A percentile compares a stretch with the other conserved stretches of the same genome.
Conservation (phyloP, 2,113 vertebrate genomes). For the Colius striatus region DNA sequence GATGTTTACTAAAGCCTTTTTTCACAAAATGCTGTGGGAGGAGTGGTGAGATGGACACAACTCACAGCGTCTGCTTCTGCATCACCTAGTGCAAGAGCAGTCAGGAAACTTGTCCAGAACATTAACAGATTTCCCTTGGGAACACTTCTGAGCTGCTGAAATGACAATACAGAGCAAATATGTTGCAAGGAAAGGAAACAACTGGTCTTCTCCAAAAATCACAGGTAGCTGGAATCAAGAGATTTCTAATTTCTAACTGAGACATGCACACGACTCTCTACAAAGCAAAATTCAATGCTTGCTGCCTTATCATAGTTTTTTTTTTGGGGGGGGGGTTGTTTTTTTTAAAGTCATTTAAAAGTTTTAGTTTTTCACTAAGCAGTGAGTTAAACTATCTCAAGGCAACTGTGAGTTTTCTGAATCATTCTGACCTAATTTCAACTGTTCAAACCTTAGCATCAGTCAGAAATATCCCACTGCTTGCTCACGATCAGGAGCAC, state of each 20-base stretch:
- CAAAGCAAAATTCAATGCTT: not conserved
- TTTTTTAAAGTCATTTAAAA: not conserved
- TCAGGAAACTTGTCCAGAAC: not conserved
- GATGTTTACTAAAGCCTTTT: not conserved
- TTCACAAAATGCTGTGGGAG: no score
- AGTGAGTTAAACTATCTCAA: not conserved
- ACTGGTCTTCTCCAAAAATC: not conserved
- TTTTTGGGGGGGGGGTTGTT: no score
- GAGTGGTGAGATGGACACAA: not conserved
- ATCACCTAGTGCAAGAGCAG: no score
- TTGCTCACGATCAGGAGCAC: not conserved
- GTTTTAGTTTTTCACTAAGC: not conserved
- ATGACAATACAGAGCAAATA: rapidly evolving
- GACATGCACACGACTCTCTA: not conserved
- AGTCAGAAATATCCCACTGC: rapidly evolving
- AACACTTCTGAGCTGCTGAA: not conserved
- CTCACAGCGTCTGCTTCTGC: no score
- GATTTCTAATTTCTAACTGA: not conserved
- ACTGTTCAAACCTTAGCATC: not conserved
- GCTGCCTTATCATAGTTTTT: not conserved
- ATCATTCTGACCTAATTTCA: not conserved
- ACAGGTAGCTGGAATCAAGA: not conserved
- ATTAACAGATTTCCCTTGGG: not conserved
- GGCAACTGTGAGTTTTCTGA: not conserved
- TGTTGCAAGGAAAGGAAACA: not conserved